Evolutionary conservation across 2,888 invertebrate genomes (phyloP).

Genomic region (Apotomis capreana): DNA sequence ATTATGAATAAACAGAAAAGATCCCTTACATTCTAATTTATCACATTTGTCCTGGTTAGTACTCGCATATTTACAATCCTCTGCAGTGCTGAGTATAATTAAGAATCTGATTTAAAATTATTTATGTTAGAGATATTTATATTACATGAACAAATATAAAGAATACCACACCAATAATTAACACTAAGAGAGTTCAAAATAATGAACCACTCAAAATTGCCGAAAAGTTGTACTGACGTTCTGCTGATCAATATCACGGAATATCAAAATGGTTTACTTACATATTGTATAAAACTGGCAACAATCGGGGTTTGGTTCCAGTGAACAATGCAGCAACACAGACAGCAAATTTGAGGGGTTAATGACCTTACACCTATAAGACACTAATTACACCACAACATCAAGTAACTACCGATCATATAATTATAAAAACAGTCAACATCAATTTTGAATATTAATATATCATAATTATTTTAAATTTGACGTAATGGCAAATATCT

Average conservation of each 20-base stretch:
- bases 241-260: constrained; percentile 44
- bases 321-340: constrained; percentile 7
- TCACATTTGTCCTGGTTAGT: constrained; percentile 81
- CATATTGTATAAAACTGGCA: constrained; percentile 42
- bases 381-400: constrained; percentile 84
- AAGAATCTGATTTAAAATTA: constrained; percentile 73
- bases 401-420: constrained; percentile 83
- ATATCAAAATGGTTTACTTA: constrained; percentile 45
- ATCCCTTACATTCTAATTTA: constrained; percentile 77
- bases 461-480: constrained; percentile 75
- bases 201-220: constrained; percentile 74
- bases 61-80: constrained; percentile 72
- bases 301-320: constrained; percentile 30
- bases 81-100: constrained; percentile 74
- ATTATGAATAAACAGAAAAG: constrained; percentile 50
- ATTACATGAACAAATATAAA: constrained; percentile 78
- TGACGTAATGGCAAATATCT: constrained; percentile 81
- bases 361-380: constrained; percentile 74
- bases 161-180: constrained; percentile 82
- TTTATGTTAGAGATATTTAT: constrained; percentile 58
- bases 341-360: constrained; percentile 43
- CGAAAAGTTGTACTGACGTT: constrained; percentile 46
- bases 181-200: constrained; percentile 77
- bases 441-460: constrained; percentile 79
- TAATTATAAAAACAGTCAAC: constrained; percentile 84